These are phyloP conservation scores for Pelusios castaneus DNA, from an alignment of 2,113 vertebrate genomes.

Conservation along the genomic window DNA sequence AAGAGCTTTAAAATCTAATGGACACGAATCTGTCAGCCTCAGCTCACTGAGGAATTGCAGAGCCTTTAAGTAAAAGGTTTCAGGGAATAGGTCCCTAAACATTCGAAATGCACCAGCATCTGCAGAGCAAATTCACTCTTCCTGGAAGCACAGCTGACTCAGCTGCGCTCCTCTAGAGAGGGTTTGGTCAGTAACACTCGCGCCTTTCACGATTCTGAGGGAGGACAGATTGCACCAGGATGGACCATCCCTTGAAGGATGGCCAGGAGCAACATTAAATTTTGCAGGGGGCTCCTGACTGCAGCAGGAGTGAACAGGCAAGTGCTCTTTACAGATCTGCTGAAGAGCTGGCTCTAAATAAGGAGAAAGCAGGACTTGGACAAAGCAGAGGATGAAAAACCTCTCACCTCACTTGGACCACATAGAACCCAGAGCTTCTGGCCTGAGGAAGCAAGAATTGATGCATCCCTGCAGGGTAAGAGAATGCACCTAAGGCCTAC, in stretches of 20 bases:
- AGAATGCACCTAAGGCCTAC: not conserved
- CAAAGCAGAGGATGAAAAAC: not conserved
- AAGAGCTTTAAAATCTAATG: not conserved
- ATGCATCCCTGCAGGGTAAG: not conserved
- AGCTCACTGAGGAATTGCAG: not conserved
- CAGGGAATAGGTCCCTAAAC: not conserved
- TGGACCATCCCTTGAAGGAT: not conserved
- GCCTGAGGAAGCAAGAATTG: not conserved
- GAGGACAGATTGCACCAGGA: not conserved
- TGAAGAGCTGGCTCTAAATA: not conserved
- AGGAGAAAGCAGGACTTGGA: not conserved
- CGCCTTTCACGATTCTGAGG: not conserved
- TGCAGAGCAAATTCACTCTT: not conserved
- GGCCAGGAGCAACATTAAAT: not conserved
- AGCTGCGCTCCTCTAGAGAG: not conserved
- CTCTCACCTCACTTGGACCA: not conserved
- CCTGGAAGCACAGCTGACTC: too few relatives aligned
- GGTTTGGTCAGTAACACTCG: too few relatives aligned
- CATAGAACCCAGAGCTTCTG: not conserved
- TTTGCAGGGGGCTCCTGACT: not conserved
- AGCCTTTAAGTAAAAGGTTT: not conserved
- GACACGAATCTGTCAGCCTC: not conserved
- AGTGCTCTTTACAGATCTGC: not conserved
- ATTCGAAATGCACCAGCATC: not conserved
- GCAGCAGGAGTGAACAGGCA: not conserved